phyloP scores from a whole-genome alignment of 2,113 vertebrate genomes.

The Formicarius rufipectus region DNA sequence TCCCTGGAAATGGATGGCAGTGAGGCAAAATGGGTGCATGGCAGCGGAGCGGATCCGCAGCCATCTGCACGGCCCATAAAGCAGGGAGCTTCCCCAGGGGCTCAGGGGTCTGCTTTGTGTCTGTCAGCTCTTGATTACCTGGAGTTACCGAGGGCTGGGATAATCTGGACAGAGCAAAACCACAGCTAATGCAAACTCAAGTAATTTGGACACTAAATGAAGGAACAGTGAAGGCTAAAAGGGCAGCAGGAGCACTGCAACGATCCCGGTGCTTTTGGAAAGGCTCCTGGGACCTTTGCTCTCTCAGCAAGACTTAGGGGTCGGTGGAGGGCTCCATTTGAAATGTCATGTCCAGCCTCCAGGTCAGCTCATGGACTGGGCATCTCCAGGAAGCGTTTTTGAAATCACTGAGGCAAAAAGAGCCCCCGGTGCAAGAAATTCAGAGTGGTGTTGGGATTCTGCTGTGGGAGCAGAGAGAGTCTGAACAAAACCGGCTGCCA shows the following conservation, averaged over 20 bases:
- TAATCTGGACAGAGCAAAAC: neutral
- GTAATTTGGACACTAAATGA: neutral
- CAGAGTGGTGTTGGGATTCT: neutral
- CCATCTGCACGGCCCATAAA: conserved; percentile 48
- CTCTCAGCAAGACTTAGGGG: neutral
- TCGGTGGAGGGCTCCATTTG: neutral
- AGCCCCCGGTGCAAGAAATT: neutral
- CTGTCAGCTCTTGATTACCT: conserved; percentile 48
- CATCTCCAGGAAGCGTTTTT: neutral
- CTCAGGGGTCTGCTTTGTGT: conserved; percentile 20
- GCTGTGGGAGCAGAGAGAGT: neutral
- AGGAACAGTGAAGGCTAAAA: neutral
- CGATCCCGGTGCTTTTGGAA: neutral
- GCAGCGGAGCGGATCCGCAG: neutral
- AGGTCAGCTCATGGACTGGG: neutral
- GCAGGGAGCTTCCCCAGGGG: neutral
- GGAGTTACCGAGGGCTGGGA: neutral
- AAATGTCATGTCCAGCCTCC: neutral
- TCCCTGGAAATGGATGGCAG: conserved; percentile 9
- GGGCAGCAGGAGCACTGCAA: neutral
- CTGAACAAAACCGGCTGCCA: neutral
- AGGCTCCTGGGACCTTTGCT: neutral
- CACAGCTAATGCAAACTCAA: neutral
- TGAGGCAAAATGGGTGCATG: neutral
- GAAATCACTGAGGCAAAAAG: neutral